Conservation (phyloP, 2,888 invertebrate species). For the Andrena fulva region DNA sequence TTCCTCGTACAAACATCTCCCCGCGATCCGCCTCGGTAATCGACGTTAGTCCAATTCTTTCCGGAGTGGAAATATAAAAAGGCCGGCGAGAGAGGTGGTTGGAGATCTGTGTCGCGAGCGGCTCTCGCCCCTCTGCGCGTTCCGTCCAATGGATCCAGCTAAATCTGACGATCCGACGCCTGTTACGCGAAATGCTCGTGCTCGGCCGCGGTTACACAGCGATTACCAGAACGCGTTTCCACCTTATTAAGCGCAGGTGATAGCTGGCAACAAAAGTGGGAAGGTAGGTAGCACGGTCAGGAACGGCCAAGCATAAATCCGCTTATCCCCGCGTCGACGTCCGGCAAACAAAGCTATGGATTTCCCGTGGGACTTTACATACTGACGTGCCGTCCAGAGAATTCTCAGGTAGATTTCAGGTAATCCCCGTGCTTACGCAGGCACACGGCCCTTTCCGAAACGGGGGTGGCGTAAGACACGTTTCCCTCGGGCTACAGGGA, state of each 20-base stretch:
- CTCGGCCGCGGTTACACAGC: constrained; percentile 39
- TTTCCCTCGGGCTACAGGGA: constrained; percentile 36
- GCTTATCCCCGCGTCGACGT: constrained; percentile 78
- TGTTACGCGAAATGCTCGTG: not conserved
- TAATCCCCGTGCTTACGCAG: constrained; percentile 67
- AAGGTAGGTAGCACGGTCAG: constrained; percentile 63
- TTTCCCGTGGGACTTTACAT: constrained; percentile 79
- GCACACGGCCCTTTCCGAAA: constrained; percentile 55
- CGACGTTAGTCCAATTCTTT: not conserved
- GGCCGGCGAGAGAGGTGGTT: not conserved
- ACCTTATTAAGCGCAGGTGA: constrained; percentile 74
- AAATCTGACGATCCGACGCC: not conserved
- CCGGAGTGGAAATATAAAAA: not conserved
- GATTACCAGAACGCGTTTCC: constrained; percentile 67
- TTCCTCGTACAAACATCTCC: not conserved
- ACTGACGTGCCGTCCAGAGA: constrained; percentile 73
- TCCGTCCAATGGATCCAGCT: not conserved
- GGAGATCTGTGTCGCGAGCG: not conserved
- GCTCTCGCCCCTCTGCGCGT: too few relatives aligned
- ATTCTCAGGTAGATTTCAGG: constrained; percentile 80
- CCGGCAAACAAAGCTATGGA: constrained; percentile 77
- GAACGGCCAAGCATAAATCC: constrained; percentile 78
- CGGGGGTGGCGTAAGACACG: constrained; percentile 58
- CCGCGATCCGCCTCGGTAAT: not conserved
- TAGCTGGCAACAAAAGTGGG: constrained; percentile 60